Evolutionary conservation across 2,797 vertebrate genomes (phyloP), one percentile per base, ranked within the genome.

Genomic region (Capromys pilorides): DNA sequence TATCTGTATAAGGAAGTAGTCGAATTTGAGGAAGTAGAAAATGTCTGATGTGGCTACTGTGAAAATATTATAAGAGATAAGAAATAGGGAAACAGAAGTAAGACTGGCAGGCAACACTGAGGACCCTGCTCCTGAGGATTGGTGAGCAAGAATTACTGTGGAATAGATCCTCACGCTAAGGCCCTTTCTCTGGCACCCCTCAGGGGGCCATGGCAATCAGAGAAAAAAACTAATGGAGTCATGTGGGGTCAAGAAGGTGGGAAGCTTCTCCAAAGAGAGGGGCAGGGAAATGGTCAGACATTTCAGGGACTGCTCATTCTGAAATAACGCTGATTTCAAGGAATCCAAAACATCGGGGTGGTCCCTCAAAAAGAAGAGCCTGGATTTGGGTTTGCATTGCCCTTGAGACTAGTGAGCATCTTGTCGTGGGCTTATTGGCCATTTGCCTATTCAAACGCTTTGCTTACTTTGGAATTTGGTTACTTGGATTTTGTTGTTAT

Each of bases 21-120:
- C 71, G 61, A 80, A 77, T 86, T 83, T 94, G 82, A 94, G 96
- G 90, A 95, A 92, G 57, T 18, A 85, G 79, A 88, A 93, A 79
- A 84, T 80, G 33, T 67, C 64, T 85, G 57, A 88, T 51, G 66
- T 51, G 41, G 90, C 28, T 88, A n/a, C 39, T 62, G 51, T 84
- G 62, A 77, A 54, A 66, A 51, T 4, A 8, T 51, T 28, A 39
- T 86, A 33, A 69, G 41, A 90, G 49, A 18, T 88, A 67, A 85
- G 49, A 77, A 82, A 89, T 77, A 57, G 24, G 61, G 67, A 86
- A 87, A 45, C 22, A 41, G 49, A 86, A 79, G 57, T n/a, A 82
- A 90, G 51, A 28, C 16, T 78, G n/a, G 14, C 16, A 1, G 45
- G 31, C 39, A 67, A 31, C 49, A 45, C 36, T 33, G 31, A 19